Evolutionary conservation across 2,888 invertebrate genomes (phyloP).

Genomic region (Parnassius apollo): DNA sequence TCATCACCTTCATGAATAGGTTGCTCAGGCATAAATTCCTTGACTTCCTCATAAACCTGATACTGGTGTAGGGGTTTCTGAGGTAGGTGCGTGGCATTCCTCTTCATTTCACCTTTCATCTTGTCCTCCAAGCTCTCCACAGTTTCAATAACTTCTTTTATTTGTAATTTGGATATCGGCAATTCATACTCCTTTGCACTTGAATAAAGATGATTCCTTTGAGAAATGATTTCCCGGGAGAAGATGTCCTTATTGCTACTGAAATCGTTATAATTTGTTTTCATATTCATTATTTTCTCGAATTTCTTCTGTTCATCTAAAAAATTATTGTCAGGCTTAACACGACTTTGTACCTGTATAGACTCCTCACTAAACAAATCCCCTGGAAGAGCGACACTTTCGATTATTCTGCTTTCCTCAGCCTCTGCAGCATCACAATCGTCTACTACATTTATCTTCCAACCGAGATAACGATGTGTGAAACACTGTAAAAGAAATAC

Average conservation of each 20-base stretch:
- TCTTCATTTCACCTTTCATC: constrained; percentile 56
- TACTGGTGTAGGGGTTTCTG: constrained; percentile 47
- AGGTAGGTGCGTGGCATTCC: constrained; percentile 42
- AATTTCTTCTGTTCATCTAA: constrained; percentile 65
- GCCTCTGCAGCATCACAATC: constrained; percentile 84
- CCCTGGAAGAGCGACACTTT: constrained; percentile 59
- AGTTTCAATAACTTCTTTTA: constrained; percentile 69
- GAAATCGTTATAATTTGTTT: constrained; percentile 76
- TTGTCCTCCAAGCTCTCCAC: constrained; percentile 67
- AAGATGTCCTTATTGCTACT: constrained; percentile 62
- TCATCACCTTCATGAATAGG: constrained; percentile 66
- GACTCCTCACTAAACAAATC: constrained; percentile 77
- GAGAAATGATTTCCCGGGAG: constrained; percentile 53
- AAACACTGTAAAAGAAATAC: constrained; percentile 84
- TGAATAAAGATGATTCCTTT: constrained; percentile 45
- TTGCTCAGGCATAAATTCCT: constrained; percentile 59
- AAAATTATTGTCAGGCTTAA: constrained; percentile 82
- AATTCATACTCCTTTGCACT: constrained; percentile 66
- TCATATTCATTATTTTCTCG: constrained; percentile 73
- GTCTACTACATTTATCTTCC: constrained; percentile 96
- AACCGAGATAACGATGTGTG: constrained; percentile 95
- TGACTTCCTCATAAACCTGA: constrained; percentile 62
- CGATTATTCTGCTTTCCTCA: constrained; percentile 75
- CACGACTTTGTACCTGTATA: constrained; percentile 83
- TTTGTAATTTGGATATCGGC: constrained; percentile 67